Evolutionary conservation across 1,140 invertebrate species (phyloP), one percentile per base, ranked within the genome.

Genomic region (Cotesia vestalis): DNA sequence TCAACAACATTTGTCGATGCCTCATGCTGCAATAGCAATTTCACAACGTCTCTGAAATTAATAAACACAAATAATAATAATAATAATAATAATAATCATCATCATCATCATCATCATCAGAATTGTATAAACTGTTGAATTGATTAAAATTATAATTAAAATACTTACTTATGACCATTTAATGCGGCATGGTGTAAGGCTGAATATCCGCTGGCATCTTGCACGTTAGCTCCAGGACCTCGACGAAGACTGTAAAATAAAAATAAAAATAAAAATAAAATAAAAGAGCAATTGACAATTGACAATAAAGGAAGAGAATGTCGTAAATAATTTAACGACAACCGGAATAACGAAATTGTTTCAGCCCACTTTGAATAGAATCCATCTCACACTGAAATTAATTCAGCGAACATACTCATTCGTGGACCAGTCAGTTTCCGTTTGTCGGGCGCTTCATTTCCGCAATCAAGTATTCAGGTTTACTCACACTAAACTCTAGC

Each of bases 131-230:
- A 27, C 27, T 3, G 27, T 27, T 27, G 27, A 27, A 27, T 27
- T 27, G 27, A 27, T 27, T 27, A 27, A 27, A 27, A 27, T 2
- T 27, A 27, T 27, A 27, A 27, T 27, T 27, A 27, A 27, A 27
- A 62, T 60, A 89, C 90, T 90, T 91, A 97, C 95, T 90, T 92
- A 84, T 98, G 96, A 4, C 96, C 96, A 86, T 98, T 96, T 46
- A 99, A 89, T 63, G 96, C 94, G 55, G 97, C 96, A 85, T 97
- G 94, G 84, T 99, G 97, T 52, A 99, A 89, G 4, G 96, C 93
- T 5, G 97, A 96, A 83, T 97, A 98, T n/a, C 96, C 96, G 84
- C 94, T 96, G 77, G 91, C 91, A 82, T 98, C 96, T 88, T 96
- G 94, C 74, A 95, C 94, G 87, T 98, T 98, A 46, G 95, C 94